Evolutionary conservation across 2,888 invertebrate genomes (phyloP).

Genomic region (Luperina testacea): DNA sequence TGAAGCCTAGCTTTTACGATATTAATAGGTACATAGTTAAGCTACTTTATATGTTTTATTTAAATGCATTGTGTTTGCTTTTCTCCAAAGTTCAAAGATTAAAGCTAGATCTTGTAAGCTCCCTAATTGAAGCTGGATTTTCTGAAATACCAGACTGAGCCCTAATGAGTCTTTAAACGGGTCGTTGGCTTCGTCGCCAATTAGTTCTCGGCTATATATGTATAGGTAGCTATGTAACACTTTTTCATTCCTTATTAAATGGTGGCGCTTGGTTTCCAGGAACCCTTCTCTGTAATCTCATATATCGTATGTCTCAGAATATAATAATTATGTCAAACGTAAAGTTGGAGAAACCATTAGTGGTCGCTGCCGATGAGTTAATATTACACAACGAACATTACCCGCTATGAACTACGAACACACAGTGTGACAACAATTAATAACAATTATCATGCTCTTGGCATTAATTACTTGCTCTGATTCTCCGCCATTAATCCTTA

Average conservation of each 20-base stretch:
- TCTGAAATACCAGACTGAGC: conserved; percentile 42
- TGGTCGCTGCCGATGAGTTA: conserved; percentile 21
- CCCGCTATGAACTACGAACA: conserved; percentile 39
- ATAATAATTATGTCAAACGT: not conserved
- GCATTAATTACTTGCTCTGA: conserved; percentile 55
- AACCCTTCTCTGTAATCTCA: conserved; percentile 1
- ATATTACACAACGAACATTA: conserved; percentile 40
- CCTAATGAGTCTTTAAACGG: conserved; percentile 56
- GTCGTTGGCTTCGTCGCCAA: conserved; percentile 48
- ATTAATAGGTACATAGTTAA: not conserved
- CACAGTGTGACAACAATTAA: conserved; percentile 52
- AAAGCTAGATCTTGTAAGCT: conserved; percentile 37
- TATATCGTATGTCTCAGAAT: not conserved
- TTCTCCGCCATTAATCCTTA: conserved; percentile 50
- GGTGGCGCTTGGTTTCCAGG: conserved; percentile 6
- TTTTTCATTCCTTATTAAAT: conserved; percentile 51
- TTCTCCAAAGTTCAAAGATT: conserved; percentile 30
- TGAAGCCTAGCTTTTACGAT: not conserved
- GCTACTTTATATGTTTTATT: not conserved
- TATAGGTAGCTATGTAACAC: not conserved
- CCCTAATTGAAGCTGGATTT: conserved; percentile 59
- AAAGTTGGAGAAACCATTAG: conserved; percentile 17
- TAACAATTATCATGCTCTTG: conserved; percentile 58
- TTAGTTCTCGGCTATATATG: conserved; percentile 43
- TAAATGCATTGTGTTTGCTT: conserved; percentile 21